Evolutionary conservation across 35 echinoderm and acorn worm genomes (phyloP).

Genomic region (Ptychodera flava): DNA sequence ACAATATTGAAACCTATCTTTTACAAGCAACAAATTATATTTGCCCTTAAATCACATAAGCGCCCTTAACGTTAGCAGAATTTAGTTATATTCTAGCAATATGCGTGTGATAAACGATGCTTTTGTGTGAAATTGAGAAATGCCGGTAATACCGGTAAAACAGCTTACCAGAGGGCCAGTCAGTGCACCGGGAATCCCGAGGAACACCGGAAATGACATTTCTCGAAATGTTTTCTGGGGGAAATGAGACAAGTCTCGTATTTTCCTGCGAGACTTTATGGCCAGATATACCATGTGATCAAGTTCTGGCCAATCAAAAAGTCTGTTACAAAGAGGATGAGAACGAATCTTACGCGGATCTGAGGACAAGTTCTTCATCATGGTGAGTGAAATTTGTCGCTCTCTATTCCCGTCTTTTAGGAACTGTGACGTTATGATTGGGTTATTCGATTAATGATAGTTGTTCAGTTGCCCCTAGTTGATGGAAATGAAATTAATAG

Average conservation of each 20-base stretch:
- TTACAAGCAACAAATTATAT: no score
- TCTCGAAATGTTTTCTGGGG: background rate
- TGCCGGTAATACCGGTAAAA: no score
- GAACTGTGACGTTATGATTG: no score
- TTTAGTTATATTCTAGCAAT: no score
- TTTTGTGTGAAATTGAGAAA: no score
- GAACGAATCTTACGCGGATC: background rate
- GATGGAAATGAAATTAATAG: background rate
- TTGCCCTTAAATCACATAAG: no score
- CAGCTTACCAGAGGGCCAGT: no score
- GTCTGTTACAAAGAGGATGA: background rate
- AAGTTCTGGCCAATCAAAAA: background rate
- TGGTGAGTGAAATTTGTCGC: background rate
- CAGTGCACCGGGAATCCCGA: background rate
- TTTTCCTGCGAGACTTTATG: background rate
- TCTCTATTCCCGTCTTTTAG: background rate
- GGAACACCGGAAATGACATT: background rate
- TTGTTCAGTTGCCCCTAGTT: no score
- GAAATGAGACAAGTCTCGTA: background rate
- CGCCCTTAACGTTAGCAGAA: no score
- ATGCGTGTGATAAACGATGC: no score
- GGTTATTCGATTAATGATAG: no score
- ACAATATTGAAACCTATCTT: no score
- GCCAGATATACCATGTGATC: background rate
- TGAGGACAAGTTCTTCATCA: background rate